These are phyloP conservation scores for Cosmia pyralina DNA, from an alignment of 2,888 invertebrate genomes.

Conservation along the genomic window DNA sequence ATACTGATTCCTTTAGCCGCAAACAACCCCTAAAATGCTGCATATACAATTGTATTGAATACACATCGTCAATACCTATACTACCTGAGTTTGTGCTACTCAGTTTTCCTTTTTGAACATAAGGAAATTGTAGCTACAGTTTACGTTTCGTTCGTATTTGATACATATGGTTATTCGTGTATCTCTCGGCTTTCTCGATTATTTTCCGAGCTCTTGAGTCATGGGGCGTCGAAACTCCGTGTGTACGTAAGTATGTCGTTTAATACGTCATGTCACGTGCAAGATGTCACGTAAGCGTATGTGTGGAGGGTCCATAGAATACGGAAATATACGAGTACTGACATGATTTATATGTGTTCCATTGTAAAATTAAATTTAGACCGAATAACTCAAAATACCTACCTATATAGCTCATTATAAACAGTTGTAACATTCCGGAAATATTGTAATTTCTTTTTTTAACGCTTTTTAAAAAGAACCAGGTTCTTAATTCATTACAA, in stretches of 20 bases:
- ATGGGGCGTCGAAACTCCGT: slow-evolving; percentile 8
- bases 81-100: background rate
- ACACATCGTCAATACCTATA: background rate
- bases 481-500: background rate
- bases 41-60: background rate
- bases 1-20: background rate
- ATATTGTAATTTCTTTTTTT: background rate
- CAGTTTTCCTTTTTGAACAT: slow-evolving; percentile 1
- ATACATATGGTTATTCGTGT: slow-evolving; percentile 11
- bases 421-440: background rate
- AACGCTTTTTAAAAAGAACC: background rate
- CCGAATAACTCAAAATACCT: background rate
- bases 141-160: slow-evolving; percentile 8
- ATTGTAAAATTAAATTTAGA: background rate
- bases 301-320: background rate
- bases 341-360: slow-evolving; percentile 3
- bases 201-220: slow-evolving; percentile 23
- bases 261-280: slow-evolving; percentile 32
- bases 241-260: slow-evolving; percentile 9
- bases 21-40: background rate
- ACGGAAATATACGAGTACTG: slow-evolving; percentile 3
- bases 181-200: slow-evolving; percentile 13
- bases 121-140: background rate
- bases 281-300: slow-evolving; percentile 29
- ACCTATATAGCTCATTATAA: background rate